Evolutionary conservation across 92 coral and sea anemone species (phyloP), one percentile per base, ranked within the genome.

Genomic region (Zoanthus sansibaricus): DNA sequence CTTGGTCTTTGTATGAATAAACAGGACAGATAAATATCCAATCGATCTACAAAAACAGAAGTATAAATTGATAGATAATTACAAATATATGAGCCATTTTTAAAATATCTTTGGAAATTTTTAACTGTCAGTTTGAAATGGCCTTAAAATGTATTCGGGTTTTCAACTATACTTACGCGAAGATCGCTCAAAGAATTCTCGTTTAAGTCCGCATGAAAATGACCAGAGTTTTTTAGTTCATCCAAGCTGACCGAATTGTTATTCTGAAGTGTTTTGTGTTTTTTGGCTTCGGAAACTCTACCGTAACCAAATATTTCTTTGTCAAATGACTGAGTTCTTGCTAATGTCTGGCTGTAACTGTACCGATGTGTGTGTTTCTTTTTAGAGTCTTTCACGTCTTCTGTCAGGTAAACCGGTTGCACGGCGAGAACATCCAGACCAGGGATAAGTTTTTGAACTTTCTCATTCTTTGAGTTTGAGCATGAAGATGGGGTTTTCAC

Each of bases 341-440:
- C 46, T 18, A 80, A 17, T 5, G 66, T 48, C 7, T 64, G 85
- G 21, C 66, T 66, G 25, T 52, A 20, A 6, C 30, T 46, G 18
- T 47, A 80, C 33, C 13, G 37, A 13, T 17, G 56, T 49, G 44
- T 49, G 47, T 25, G 5, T 12, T 80, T 80, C 73, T 80, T 80
- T 47, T 80, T 80, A 18, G 85, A 66, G 75, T 80, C 46, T 0
- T 64, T 21, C 12, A 21, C 32, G 46, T 80, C 67, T 21, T 80
- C 44, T 45, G 85, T 49, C 33, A 80, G 30, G 46, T 66, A 80
- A 37, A 80, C 85, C 4, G 85, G 85, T 18, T 80, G 85, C 66
- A 80, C 85, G 5, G 85, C 61, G 21, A 80, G 37, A 21, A 80
- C 85, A 47, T 80, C 85, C 85, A 80, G 18, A 64, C 75, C 85